phyloP scores from a whole-genome alignment of 2,113 vertebrate species.

The Nansenia antarctica region DNA sequence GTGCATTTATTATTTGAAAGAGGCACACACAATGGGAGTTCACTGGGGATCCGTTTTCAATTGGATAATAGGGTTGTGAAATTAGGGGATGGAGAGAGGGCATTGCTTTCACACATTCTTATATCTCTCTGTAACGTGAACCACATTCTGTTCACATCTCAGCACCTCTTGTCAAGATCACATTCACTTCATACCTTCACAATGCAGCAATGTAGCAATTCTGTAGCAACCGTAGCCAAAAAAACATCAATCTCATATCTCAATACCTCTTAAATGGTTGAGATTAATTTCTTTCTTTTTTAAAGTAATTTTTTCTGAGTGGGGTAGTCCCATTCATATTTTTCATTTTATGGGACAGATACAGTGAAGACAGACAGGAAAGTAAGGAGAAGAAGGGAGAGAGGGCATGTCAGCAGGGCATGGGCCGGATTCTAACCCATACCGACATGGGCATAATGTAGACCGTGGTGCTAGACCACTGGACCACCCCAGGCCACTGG shows the following conservation, averaged over 20 bases:
- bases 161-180: slow-evolving; percentile 42
- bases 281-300: no score
- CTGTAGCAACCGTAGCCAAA: background rate
- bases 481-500: no score
- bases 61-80: slow-evolving; percentile 74
- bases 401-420: no score
- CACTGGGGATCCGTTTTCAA: slow-evolving; percentile 74
- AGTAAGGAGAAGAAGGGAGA: no score
- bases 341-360: no score
- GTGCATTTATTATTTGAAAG: slow-evolving; percentile 73
- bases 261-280: background rate
- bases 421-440: no score
- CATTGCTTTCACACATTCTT: slow-evolving; percentile 74
- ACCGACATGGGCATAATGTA: no score
- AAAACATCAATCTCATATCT: background rate
- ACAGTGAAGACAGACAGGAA: no score
- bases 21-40: slow-evolving; percentile 70
- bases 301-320: no score
- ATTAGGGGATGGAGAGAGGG: slow-evolving; percentile 65
- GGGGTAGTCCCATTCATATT: no score
- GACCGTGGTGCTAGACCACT: no score
- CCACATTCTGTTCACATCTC: slow-evolving; percentile 47
- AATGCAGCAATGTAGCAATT: background rate
- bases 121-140: slow-evolving; percentile 67
- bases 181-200: slow-evolving; percentile 48